These are phyloP conservation scores for Caenorhabditis sp. DNA, from an alignment of 2,888 invertebrate genomes.

Conservation along the genomic window DNA sequence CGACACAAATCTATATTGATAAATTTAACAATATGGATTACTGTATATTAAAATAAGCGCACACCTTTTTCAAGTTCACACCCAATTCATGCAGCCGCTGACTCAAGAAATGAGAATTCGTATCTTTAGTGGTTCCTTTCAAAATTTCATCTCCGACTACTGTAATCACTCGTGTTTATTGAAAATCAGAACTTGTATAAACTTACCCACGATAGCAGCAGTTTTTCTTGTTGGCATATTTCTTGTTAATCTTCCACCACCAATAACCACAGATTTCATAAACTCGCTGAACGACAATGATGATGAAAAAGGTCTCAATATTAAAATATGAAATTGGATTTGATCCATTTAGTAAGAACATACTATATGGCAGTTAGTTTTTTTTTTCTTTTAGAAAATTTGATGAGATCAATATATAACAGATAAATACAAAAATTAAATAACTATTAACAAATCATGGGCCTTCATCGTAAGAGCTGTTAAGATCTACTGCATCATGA, in stretches of 20 bases:
- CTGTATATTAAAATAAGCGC: too few relatives aligned
- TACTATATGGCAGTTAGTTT: too few relatives aligned
- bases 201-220: slow-evolving; percentile 29
- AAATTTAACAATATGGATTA: too few relatives aligned
- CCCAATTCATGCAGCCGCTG: slow-evolving; percentile 77
- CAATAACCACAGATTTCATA: neutral
- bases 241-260: neutral
- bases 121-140: slow-evolving; percentile 79
- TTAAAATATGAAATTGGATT: neutral
- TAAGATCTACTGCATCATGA: too few relatives aligned
- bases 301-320: neutral
- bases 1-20: slow-evolving; percentile 78
- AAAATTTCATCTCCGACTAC: slow-evolving; percentile 83
- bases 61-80: slow-evolving; percentile 76
- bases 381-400: neutral
- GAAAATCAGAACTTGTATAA: too few relatives aligned
- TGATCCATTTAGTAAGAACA: too few relatives aligned
- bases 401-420: neutral
- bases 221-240: slow-evolving; percentile 30
- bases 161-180: slow-evolving; percentile 8
- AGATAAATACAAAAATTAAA: neutral
- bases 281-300: neutral
- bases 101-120: slow-evolving; percentile 78
- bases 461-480: too few relatives aligned
- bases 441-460: too few relatives aligned